phyloP scores from a whole-genome alignment of 2,888 invertebrate species.

The Eutolmus rufibarbis region DNA sequence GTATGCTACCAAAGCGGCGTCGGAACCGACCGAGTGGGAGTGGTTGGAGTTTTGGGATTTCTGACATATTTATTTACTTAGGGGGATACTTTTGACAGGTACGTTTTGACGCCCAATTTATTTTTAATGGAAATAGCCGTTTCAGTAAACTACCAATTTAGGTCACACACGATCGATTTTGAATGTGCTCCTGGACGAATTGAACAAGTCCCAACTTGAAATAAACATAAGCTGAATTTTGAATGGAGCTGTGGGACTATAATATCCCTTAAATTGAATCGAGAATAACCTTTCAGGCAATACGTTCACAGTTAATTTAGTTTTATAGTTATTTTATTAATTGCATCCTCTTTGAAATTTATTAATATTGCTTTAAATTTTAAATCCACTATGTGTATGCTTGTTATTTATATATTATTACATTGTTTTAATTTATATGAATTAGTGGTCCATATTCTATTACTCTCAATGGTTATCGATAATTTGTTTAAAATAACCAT shows the following conservation, averaged over 20 bases:
- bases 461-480: too few relatives aligned
- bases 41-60: neutral
- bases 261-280: neutral
- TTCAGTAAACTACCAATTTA: neutral
- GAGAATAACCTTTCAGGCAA: neutral
- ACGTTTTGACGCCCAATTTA: neutral
- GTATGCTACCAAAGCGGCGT: neutral
- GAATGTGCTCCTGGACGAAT: neutral
- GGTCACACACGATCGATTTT: neutral
- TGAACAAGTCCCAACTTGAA: neutral
- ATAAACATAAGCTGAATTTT: neutral
- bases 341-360: neutral
- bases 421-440: neutral
- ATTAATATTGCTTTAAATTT: neutral
- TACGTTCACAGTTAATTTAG: neutral
- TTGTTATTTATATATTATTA: neutral
- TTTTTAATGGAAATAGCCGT: neutral
- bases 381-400: neutral
- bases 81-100: neutral
- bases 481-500: too few relatives aligned
- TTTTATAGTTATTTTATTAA: neutral
- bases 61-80: slow-evolving; percentile 1
- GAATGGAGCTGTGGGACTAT: neutral
- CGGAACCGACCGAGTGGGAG: neutral
- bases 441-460: too few relatives aligned